Percentiles rank a stretch among this genome's conserved stretches.
Conservation (phyloP, 2,797 vertebrate genomes). For the Trematomus bernacchii region DNA sequence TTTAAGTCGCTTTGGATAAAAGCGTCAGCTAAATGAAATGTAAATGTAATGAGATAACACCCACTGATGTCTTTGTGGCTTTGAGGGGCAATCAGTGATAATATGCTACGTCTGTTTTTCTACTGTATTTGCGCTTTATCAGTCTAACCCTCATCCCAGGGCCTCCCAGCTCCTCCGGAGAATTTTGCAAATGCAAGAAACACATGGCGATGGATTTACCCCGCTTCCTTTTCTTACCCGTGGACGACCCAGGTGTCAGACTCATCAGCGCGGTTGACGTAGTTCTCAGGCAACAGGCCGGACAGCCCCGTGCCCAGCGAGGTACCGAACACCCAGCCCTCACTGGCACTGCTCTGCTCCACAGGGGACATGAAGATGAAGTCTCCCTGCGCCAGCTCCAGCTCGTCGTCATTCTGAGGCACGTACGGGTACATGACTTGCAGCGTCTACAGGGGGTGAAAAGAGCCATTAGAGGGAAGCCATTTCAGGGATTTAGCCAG, state of each 20-base stretch:
- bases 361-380: slow-evolving; percentile 96
- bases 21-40: too few species aligned
- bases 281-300: slow-evolving; percentile 96
- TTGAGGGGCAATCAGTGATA: not conserved
- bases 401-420: slow-evolving; percentile 97
- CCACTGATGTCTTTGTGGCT: slow-evolving; percentile 6
- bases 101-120: not conserved
- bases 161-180: not conserved
- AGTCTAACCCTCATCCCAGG: not conserved
- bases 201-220: not conserved
- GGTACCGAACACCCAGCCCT: slow-evolving; percentile 96
- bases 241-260: slow-evolving; percentile 98
- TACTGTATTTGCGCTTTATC: not conserved
- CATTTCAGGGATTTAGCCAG: too few species aligned
- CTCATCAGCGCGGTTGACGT: slow-evolving; percentile 94
- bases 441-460: slow-evolving; percentile 86
- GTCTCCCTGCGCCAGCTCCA: slow-evolving; percentile 94
- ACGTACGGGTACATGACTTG: slow-evolving; percentile 97
- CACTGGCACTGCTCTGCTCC: slow-evolving; percentile 94
- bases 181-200: not conserved
- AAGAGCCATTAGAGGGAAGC: slow-evolving; percentile 8
- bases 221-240: slow-evolving; percentile 84
- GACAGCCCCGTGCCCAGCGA: slow-evolving; percentile 93
- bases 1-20: too few species aligned
- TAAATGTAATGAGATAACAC: not conserved